Conservation (phyloP, 1,140 invertebrate genomes). For the Magallana gigas region DNA sequence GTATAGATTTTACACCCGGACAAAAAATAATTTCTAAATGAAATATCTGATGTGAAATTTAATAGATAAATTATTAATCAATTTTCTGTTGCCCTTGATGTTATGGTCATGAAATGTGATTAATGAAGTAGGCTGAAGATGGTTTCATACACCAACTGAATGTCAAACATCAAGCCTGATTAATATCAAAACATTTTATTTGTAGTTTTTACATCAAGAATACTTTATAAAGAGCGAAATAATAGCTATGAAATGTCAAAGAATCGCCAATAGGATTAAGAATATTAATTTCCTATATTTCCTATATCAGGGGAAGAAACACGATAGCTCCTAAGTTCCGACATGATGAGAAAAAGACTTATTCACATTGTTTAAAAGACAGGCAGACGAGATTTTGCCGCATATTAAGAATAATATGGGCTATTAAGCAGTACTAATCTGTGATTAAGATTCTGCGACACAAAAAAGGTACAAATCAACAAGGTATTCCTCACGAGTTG, state of each 20-base stretch:
- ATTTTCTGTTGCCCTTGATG: no score
- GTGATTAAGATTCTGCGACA: not conserved
- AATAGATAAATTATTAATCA: no score
- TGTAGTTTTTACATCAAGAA: no score
- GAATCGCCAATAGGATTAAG: not conserved
- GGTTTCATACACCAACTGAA: no score
- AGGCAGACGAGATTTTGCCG: not conserved
- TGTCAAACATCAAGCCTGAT: no score
- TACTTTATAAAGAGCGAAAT: not conserved
- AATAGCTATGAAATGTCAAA: not conserved
- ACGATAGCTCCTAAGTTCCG: not conserved
- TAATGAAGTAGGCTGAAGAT: no score
- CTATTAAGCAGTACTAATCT: constrained; percentile 14
- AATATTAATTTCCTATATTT: constrained; percentile 16
- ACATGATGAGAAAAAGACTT: not conserved
- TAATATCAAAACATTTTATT: no score
- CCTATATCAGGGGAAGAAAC: not conserved
- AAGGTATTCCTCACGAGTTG: constrained; percentile 2
- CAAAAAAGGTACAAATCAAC: not conserved
- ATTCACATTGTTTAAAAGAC: not conserved
- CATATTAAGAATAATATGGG: not conserved
- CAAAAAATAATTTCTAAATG: no score
- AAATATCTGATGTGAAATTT: no score
- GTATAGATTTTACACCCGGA: no score
- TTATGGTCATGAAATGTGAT: no score